phyloP scores from a whole-genome alignment of 2,113 vertebrate species.

The Solea solea region DNA sequence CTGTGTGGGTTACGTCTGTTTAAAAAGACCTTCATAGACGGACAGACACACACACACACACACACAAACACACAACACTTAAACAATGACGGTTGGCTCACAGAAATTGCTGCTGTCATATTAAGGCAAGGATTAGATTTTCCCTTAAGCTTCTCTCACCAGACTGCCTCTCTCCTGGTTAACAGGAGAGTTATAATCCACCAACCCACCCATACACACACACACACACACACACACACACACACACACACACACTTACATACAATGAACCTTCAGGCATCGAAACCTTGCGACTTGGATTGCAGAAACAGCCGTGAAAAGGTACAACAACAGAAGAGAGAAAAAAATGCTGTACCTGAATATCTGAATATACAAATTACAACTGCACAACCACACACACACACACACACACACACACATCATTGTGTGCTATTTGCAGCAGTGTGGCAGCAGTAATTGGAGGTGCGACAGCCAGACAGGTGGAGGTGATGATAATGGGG shows the following conservation, averaged over 20 bases:
- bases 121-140: slow-evolving; percentile 74
- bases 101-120: slow-evolving; percentile 72
- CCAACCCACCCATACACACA: slow-evolving; percentile 22
- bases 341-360: not conserved
- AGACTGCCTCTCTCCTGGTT: slow-evolving; percentile 68
- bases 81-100: slow-evolving; percentile 56
- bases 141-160: slow-evolving; percentile 66
- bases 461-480: slow-evolving; percentile 71
- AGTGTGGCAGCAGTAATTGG: slow-evolving; percentile 65
- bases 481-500: slow-evolving; percentile 68
- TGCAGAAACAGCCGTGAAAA: slow-evolving; percentile 12
- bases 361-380: slow-evolving; percentile 1
- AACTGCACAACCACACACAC: slow-evolving; percentile 4
- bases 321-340: not conserved
- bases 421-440: slow-evolving; percentile 54
- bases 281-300: slow-evolving; percentile 10
- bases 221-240: slow-evolving; percentile 13
- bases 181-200: slow-evolving; percentile 69
- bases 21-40: slow-evolving; percentile 17
- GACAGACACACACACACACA: slow-evolving; percentile 18
- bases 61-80: slow-evolving; percentile 60
- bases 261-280: slow-evolving; percentile 18
- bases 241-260: slow-evolving; percentile 11
- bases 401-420: slow-evolving; percentile 8
- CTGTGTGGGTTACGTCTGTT: slow-evolving; percentile 17